These are phyloP conservation scores for Tridacna crocea DNA, from an alignment of 2,888 invertebrate genomes.

Conservation along the genomic window DNA sequence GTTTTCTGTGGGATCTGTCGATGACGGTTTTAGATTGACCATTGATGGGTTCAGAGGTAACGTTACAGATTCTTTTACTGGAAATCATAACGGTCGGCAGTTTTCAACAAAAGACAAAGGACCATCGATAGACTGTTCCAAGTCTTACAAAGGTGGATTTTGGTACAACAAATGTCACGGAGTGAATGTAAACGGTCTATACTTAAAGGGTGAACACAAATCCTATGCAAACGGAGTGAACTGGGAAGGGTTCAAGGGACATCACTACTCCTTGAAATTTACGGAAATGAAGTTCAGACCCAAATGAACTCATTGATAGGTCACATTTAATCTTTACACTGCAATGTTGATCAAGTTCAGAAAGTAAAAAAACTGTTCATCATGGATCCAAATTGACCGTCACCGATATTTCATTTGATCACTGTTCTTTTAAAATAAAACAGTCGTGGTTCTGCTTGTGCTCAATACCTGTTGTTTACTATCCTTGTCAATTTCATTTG, in stretches of 20 bases:
- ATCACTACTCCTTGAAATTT: slow-evolving; percentile 76
- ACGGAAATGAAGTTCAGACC: slow-evolving; percentile 77
- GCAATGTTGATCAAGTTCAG: neutral
- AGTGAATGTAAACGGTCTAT: slow-evolving; percentile 78
- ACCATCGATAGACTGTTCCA: slow-evolving; percentile 49
- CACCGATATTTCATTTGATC: neutral
- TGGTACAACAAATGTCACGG: slow-evolving; percentile 73
- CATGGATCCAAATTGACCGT: neutral
- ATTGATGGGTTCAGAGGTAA: slow-evolving; percentile 56
- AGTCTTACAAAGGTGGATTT: slow-evolving; percentile 66
- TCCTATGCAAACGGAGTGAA: slow-evolving; percentile 78
- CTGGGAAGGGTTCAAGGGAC: slow-evolving; percentile 79
- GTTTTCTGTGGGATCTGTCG: slow-evolving; percentile 43
- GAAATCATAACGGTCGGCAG: neutral
- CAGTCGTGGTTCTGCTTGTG: neutral
- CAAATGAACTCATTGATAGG: neutral
- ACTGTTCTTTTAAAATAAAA: neutral
- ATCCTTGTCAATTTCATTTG: no score
- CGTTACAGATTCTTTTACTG: slow-evolving; percentile 36
- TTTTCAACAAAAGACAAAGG: slow-evolving; percentile 23
- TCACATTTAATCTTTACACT: neutral
- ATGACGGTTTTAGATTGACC: slow-evolving; percentile 39
- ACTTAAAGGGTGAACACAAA: slow-evolving; percentile 71
- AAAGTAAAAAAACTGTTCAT: neutral
- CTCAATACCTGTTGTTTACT: neutral